Evolutionary conservation across 2,797 vertebrate species (phyloP), one percentile per base, ranked within the genome.

Genomic region (Monodelphis domestica): DNA sequence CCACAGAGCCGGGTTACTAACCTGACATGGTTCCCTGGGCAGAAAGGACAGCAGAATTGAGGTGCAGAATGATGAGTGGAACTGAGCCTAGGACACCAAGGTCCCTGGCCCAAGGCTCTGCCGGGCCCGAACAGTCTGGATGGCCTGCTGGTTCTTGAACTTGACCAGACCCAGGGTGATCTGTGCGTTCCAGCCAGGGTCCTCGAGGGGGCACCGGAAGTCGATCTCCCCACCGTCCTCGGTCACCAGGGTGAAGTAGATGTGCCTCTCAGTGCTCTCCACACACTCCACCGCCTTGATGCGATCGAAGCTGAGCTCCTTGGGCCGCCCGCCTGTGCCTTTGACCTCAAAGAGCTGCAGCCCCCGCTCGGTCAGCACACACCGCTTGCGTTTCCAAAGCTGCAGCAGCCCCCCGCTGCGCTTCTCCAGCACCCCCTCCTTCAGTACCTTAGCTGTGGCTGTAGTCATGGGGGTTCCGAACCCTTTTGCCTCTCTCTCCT

Each of bases 221-320:
- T 99, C 99, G 4, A 99, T 99, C 97, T 99, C 99, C 17, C 99
- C 98, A 15, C 99, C 99, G 30, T 98, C 98, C 26, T 98, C 98
- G 98, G 99, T 99, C 96, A 99, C 99, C 95, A 99, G 98, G 0
- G 99, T 99, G 98, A 99, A 99, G 97, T 99, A 99, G 96, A 99
- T 98, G 96, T 99, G 98, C 93, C 98, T 98, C 29, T 99, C 99
- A 89, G 99, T 99, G 98, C 99, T 98, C 98, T 99, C 99, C 98
- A 99, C 99, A 54, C 99, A 99, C 97, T 99, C 99, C 98, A 99
- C 99, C 0, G 99, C 99, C 97, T 98, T 98, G 99, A 99, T 99
- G 98, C 97, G 98, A 56, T 99, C 98, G 29, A 99, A 99, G 98
- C 98, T 98, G 89, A 99, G 98, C 98, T 99, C 99, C 97, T 99